Evolutionary conservation across 2,888 invertebrate genomes (phyloP).

Genomic region (Temnothorax rugatulus): DNA sequence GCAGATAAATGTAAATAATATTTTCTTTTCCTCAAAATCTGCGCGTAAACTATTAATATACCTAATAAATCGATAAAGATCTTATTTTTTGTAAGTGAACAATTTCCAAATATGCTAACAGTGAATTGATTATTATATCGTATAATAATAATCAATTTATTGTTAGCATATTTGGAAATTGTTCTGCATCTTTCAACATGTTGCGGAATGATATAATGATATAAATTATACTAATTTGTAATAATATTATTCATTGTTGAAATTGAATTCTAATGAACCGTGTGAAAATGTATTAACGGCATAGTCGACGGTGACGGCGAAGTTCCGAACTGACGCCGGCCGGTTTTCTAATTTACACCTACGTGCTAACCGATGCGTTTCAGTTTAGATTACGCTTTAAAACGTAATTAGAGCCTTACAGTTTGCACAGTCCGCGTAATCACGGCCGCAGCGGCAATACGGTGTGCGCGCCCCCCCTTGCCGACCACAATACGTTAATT

Average conservation of each 20-base stretch:
- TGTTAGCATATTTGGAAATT: not conserved
- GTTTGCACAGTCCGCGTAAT: slow-evolving; percentile 65
- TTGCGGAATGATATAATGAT: not conserved
- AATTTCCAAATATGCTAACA: too few species aligned
- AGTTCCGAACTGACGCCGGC: slow-evolving; percentile 37
- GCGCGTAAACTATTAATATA: not conserved
- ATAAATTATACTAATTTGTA: not conserved
- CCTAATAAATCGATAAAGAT: not conserved
- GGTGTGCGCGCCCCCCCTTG: slow-evolving; percentile 19
- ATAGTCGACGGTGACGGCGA: not conserved
- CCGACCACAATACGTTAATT: slow-evolving; percentile 53
- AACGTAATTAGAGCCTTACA: slow-evolving; percentile 71
- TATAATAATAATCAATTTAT: not conserved
- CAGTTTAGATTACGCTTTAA: slow-evolving; percentile 70
- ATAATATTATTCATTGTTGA: not conserved
- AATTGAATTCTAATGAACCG: slow-evolving; percentile 4
- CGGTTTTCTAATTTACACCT: slow-evolving; percentile 65
- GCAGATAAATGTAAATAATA: not conserved
- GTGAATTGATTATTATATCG: too few species aligned
- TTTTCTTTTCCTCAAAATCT: not conserved
- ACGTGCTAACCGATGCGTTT: slow-evolving; percentile 66
- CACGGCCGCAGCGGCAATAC: slow-evolving; percentile 62
- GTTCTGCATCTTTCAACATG: not conserved
- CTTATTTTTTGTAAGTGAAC: not conserved
- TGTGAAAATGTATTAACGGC: slow-evolving; percentile 8